Evolutionary conservation across 2,888 invertebrate species (phyloP), one percentile per base, ranked within the genome.

Genomic region (Byasa hedistus): DNA sequence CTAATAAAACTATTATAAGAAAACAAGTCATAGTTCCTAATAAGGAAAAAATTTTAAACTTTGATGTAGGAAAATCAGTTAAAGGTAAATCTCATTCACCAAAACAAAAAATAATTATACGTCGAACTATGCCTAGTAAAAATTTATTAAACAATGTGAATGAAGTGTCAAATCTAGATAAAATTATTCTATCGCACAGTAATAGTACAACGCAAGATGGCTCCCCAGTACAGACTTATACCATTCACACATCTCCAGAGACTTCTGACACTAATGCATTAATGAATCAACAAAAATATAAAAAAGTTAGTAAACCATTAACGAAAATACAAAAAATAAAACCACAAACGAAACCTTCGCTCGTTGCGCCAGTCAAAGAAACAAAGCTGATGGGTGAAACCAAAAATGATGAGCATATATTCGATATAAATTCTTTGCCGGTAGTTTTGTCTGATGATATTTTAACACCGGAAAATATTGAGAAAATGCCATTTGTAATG

Each of bases 401-500:
- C 17, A 62, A 69, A 5, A 71, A 68, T 17, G 93, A 93, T 69
- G 92, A 92, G 63, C 79, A 87, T 66, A 84, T 93, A 70, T 94
- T 95, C 71, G 96, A 96, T 79, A 96, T 96, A 48, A 94, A 95
- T 80, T 95, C 95, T 1, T 95, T 96, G 95, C 96, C 96, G 1
- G 94, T 96, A 69, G 95, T 96, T 4, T 81, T 96, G 55, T 94
- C 94, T 44, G 95, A 95, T 72, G 95, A 95, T 73, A 92, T 94
- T 54, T 82, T 95, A 67, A 94, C 94, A 0, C 93, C 95, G 0
- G 95, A 95, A 76, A 94, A 85, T 74, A 94, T 95, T 62, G 94
- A 95, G 73, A 94, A 94, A 76, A 93, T 95, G 93, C 95, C 95
- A 0, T 92, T 94, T 44, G 93, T 94, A 0, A 90, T 91, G 89